These are phyloP conservation scores for Antennarius maculatus DNA, from an alignment of 2,797 vertebrate species.

Conservation along the genomic window DNA sequence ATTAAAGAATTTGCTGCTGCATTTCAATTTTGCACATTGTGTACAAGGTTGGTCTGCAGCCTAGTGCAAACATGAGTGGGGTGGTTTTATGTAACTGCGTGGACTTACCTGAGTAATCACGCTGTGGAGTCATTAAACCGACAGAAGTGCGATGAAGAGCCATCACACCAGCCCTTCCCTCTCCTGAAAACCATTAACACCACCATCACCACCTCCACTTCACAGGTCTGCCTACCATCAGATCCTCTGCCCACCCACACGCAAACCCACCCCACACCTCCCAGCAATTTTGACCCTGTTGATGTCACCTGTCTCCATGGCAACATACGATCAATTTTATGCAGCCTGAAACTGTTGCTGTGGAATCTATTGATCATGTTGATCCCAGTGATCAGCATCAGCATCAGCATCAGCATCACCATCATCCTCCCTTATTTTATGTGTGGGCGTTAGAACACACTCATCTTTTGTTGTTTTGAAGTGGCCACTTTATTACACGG, in stretches of 20 bases:
- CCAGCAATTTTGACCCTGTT: constrained; percentile 48
- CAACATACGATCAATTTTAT: constrained; percentile 20
- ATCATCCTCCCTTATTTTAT: constrained; percentile 18
- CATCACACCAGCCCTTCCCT: constrained; percentile 57
- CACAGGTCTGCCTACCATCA: constrained; percentile 50
- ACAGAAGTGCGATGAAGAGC: constrained; percentile 71
- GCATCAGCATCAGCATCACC: not conserved
- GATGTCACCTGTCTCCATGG: constrained; percentile 54
- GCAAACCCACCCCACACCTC: constrained; percentile 40
- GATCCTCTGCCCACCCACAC: constrained; percentile 43
- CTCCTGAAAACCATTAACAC: constrained; percentile 58
- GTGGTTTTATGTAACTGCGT: constrained; percentile 68
- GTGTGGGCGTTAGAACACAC: constrained; percentile 43
- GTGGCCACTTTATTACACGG: constrained; percentile 70
- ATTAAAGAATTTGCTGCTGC: no score
- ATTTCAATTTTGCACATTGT: no score
- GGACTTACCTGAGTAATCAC: constrained; percentile 72
- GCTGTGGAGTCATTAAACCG: constrained; percentile 57
- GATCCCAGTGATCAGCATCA: constrained; percentile 8
- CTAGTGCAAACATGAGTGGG: constrained; percentile 18
- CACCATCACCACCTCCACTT: constrained; percentile 65
- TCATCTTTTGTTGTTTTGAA: constrained; percentile 46
- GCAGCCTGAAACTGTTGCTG: not conserved
- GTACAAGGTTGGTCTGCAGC: no score
- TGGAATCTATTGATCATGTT: constrained; percentile 27